Percentiles rank a stretch among this genome's conserved stretches.
phyloP scores from a whole-genome alignment of 2,113 vertebrate genomes.

The Amphiprion ocellaris region DNA sequence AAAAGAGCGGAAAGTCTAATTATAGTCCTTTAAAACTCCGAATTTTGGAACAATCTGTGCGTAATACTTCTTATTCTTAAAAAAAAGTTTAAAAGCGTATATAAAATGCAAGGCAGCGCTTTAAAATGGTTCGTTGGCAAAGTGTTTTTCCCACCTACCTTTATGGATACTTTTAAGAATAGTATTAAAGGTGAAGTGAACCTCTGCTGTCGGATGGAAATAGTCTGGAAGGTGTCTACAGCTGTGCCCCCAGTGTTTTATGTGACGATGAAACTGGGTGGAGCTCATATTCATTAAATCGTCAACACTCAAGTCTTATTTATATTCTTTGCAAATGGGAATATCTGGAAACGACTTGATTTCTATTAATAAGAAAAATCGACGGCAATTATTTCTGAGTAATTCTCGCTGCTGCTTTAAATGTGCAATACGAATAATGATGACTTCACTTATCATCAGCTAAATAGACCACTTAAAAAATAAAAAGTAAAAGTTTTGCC shows the following conservation, averaged over 20 bases:
- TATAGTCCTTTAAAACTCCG: background rate
- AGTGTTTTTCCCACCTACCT: constrained; percentile 3
- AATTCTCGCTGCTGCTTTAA: too few species aligned
- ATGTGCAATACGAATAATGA: too few species aligned
- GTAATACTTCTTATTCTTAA: too few species aligned
- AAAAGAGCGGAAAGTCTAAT: background rate
- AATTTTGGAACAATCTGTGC: background rate
- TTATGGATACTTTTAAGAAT: background rate
- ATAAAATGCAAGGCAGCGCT: background rate
- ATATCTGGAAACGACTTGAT: background rate
- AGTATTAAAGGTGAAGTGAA: background rate
- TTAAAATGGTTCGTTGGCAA: background rate
- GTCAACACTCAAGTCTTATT: background rate
- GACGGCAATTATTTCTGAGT: background rate
- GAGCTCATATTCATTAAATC: constrained; percentile 57
- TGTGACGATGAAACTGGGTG: constrained; percentile 57
- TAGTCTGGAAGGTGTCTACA: background rate
- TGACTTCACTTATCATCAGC: too few species aligned
- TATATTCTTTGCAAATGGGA: background rate
- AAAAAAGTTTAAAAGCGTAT: background rate
- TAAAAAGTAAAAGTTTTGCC: too few species aligned
- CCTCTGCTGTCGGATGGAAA: background rate
- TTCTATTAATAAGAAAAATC: background rate
- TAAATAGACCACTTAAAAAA: too few species aligned
- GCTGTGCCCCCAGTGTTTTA: constrained; percentile 38